Percentiles rank a stretch among this genome's conserved stretches.
Conservation (phyloP, 2,113 vertebrate genomes). For the Oceanites oceanicus region DNA sequence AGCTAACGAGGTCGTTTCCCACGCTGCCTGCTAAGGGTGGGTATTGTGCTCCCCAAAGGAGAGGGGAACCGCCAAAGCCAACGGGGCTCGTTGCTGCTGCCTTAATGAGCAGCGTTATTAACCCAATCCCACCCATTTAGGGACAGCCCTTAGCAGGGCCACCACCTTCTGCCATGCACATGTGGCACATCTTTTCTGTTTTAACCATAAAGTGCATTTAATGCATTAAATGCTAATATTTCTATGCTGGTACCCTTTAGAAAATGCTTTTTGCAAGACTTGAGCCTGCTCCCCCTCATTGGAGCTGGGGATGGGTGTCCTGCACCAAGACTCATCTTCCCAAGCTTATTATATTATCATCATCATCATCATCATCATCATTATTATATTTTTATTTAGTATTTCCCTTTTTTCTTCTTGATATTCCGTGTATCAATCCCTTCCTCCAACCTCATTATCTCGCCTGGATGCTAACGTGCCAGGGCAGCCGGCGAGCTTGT, state of each 20-base stretch:
- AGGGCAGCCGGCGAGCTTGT: not conserved
- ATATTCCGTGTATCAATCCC: not conserved
- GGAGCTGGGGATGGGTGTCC: not conserved
- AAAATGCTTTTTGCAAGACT: not conserved
- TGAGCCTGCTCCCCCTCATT: not conserved
- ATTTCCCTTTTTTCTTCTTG: not conserved
- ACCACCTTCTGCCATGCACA: rapidly evolving
- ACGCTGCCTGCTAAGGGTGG: not conserved
- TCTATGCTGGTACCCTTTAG: not conserved
- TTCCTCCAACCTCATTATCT: not conserved
- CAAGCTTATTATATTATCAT: not conserved
- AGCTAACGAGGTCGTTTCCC: not conserved
- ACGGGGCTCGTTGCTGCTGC: not conserved
- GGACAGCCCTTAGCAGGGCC: not conserved
- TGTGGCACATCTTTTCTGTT: not conserved
- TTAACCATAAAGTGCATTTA: not conserved
- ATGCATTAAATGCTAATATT: not conserved
- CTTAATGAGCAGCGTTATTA: not conserved
- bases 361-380: too few relatives aligned
- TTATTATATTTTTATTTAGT: not conserved
- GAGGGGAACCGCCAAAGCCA: not conserved
- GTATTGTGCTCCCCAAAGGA: not conserved
- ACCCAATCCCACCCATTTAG: not conserved
- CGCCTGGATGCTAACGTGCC: not conserved
- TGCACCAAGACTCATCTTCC: not conserved